These are phyloP conservation scores for Diaphora mendica DNA, from an alignment of 2,888 invertebrate species.

Conservation along the genomic window DNA sequence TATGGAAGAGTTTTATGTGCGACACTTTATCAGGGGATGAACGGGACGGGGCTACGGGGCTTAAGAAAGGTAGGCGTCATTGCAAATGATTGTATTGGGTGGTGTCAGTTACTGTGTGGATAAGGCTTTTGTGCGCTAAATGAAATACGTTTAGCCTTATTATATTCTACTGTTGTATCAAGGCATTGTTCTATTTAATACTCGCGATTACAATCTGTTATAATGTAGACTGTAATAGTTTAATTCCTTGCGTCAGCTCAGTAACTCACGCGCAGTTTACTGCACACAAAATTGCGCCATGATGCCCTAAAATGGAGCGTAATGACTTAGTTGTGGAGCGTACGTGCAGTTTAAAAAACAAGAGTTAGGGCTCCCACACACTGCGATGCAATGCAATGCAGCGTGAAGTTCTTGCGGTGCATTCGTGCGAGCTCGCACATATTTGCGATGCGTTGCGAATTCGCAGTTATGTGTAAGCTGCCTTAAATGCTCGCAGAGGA, in stretches of 20 bases:
- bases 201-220: not conserved
- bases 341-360: too few species aligned
- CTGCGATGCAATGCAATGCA: too few species aligned
- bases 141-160: not conserved
- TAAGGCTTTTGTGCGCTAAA: not conserved
- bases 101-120: constrained; percentile 2
- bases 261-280: not conserved
- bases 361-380: too few species aligned
- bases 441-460: too few species aligned
- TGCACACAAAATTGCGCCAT: not conserved
- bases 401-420: too few species aligned
- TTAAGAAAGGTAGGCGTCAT: constrained; percentile 33
- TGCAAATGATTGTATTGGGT: constrained; percentile 10
- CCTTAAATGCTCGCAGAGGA: too few species aligned
- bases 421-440: too few species aligned
- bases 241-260: not conserved
- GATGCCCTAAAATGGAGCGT: not conserved
- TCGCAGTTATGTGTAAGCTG: too few species aligned
- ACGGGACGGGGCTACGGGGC: constrained; percentile 45
- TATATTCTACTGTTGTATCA: not conserved
- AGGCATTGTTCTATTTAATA: not conserved
- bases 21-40: constrained; percentile 74
- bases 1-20: constrained; percentile 75
- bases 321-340: not conserved
- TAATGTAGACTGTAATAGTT: not conserved